phyloP scores from a whole-genome alignment of 2,888 invertebrate genomes.

The Drosophila parthenogenetica region DNA sequence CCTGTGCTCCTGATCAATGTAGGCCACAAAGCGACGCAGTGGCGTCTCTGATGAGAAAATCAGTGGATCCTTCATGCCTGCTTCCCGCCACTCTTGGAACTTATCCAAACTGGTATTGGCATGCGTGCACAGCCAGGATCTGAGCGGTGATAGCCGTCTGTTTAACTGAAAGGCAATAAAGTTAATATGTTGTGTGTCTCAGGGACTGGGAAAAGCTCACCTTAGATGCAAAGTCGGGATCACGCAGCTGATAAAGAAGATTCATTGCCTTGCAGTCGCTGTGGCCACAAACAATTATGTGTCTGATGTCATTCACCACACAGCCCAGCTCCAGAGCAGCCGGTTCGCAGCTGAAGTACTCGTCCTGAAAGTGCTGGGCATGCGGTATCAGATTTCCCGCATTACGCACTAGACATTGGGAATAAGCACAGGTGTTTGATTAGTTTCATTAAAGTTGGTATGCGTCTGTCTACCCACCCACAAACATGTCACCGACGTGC shows the following conservation, averaged over 20 bases:
- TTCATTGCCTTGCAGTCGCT: constrained; percentile 99
- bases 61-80: constrained; percentile 89
- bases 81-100: constrained; percentile 90
- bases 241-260: constrained; percentile 92
- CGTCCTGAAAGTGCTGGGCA: constrained; percentile 93
- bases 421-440: constrained; percentile 45
- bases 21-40: constrained; percentile 94
- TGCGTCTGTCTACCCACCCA: constrained; percentile 87
- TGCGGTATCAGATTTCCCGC: constrained; percentile 98
- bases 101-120: constrained; percentile 92
- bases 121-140: constrained; percentile 96
- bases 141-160: constrained; percentile 93
- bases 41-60: constrained; percentile 95
- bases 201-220: constrained; percentile 78
- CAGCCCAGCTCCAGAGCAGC: constrained; percentile 98
- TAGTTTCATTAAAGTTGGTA: constrained; percentile 1
- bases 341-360: constrained; percentile 96
- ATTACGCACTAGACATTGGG: constrained; percentile 92
- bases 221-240: constrained; percentile 90
- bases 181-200: neutral
- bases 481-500: constrained; percentile 98
- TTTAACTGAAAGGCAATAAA: constrained; percentile 86
- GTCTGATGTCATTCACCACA: constrained; percentile 94
- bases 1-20: constrained; percentile 96
- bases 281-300: constrained; percentile 98